Evolutionary conservation across 2,113 vertebrate species (phyloP), one percentile per base, ranked within the genome.

Genomic region (Entosphenus tridentatus): DNA sequence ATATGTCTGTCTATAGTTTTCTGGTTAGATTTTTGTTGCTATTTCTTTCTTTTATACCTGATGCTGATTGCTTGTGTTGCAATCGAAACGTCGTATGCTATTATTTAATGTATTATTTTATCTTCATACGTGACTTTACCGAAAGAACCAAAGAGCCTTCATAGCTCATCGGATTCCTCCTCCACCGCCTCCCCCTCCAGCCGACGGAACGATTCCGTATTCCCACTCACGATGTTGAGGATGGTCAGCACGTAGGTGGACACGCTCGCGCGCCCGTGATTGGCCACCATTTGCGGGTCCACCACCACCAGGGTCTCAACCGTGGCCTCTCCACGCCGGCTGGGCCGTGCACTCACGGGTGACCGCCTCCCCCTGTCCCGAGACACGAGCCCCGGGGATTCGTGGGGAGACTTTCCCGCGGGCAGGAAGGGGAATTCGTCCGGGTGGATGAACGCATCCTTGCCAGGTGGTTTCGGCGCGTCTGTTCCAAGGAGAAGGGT

Each of bases 281-380:
- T 85, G 55, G 81, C 78, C 80, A 84, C 83, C 87, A 91, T 91
- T 75, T 80, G 82, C 17, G 72, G 80, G 77, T 91, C 87, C 2
- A 88, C 86, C 70, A 91, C 87, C 72, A 91, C 87, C 74, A 91
- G 74, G 0, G 83, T 88, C 80, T 91, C 87, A 70, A 89, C 87
- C 6, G 85, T 88, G 71, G 88, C 78, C 57, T 78, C 82, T 69
- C 79, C 75, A 10, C 74, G 78, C 58, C 69, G 70, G 2, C 76
- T 77, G 57, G 75, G 72, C 71, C 81, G 39, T 39, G 39, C 83
- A 68, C 75, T 73, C 57, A 79, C 74, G n/a, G 77, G 77, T 1
- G 85, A 83, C 55, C 87, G 80, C 71, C 79, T 84, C 65, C 16
- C 78, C 71, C 86, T 78, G 14, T 39, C 75, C 11, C 74, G 78